Evolutionary conservation across 1,140 invertebrate species (phyloP).

Genomic region (Apis florea): DNA sequence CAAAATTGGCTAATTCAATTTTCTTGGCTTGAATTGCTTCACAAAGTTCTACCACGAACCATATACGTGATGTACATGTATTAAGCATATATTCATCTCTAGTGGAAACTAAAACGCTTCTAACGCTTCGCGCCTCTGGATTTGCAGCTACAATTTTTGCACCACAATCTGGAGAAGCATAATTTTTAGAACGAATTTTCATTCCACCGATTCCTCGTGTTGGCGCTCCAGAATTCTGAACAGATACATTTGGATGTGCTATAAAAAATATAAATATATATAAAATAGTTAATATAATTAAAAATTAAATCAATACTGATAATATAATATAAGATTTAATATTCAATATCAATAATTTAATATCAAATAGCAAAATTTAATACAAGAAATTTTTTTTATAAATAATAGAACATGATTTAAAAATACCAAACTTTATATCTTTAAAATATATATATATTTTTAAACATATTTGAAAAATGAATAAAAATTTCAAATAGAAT

Average conservation of each 20-base stretch:
- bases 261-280: slow-evolving; percentile 40
- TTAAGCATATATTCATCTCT: slow-evolving; percentile 99
- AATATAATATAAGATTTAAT: no score
- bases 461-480: no score
- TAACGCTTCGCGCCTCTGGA: slow-evolving; percentile 92
- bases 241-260: slow-evolving; percentile 77
- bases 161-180: slow-evolving; percentile 97
- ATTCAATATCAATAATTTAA: no score
- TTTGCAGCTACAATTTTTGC: slow-evolving; percentile 97
- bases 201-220: slow-evolving; percentile 73
- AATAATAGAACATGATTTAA: no score
- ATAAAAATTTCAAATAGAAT: no score
- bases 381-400: no score
- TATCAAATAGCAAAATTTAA: no score
- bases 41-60: slow-evolving; percentile 98
- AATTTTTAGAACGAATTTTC: slow-evolving; percentile 92
- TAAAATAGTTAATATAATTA: not conserved
- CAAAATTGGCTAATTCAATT: slow-evolving; percentile 98
- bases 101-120: slow-evolving; percentile 91
- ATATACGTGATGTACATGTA: slow-evolving; percentile 94
- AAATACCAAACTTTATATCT: no score
- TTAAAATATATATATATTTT: no score
- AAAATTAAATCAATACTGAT: no score
- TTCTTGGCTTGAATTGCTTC: slow-evolving; percentile 97
- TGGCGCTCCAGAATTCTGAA: slow-evolving; percentile 74